Evolutionary conservation across 2,113 vertebrate genomes (phyloP).

Genomic region (Cervus canadensis): DNA sequence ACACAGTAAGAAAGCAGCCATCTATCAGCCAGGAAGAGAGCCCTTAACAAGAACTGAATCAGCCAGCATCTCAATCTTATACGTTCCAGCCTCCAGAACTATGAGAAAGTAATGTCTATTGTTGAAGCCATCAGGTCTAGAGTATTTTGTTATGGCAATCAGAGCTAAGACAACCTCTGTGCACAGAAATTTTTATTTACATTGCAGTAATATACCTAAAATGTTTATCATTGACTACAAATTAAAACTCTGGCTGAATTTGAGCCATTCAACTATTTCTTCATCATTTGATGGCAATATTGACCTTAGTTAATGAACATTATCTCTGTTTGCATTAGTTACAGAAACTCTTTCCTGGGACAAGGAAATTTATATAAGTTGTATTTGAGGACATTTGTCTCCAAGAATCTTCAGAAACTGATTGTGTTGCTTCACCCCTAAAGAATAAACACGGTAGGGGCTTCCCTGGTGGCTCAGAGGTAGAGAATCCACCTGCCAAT

Average conservation of each 20-base stretch:
- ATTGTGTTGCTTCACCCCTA: background rate
- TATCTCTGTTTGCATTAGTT: background rate
- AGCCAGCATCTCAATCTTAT: background rate
- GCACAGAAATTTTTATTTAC: background rate
- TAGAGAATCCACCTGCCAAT: background rate
- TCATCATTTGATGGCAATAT: background rate
- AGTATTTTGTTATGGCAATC: background rate
- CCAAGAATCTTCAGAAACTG: background rate
- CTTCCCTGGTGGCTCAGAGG: background rate
- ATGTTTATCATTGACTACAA: background rate
- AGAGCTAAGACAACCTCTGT: background rate
- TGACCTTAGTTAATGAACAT: background rate
- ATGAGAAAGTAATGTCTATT: background rate
- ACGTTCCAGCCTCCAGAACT: background rate
- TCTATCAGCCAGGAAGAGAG: too few species aligned
- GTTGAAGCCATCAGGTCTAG: background rate
- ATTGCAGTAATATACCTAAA: background rate
- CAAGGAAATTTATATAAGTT: background rate
- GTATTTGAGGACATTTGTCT: background rate
- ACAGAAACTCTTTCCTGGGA: background rate
- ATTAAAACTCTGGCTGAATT: background rate
- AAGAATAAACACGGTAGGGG: background rate
- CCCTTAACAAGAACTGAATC: background rate
- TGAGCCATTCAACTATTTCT: background rate
- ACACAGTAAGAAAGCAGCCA: background rate